These are phyloP conservation scores for Onychomys leucogaster DNA, from an alignment of 2,797 vertebrate genomes.

Conservation along the genomic window DNA sequence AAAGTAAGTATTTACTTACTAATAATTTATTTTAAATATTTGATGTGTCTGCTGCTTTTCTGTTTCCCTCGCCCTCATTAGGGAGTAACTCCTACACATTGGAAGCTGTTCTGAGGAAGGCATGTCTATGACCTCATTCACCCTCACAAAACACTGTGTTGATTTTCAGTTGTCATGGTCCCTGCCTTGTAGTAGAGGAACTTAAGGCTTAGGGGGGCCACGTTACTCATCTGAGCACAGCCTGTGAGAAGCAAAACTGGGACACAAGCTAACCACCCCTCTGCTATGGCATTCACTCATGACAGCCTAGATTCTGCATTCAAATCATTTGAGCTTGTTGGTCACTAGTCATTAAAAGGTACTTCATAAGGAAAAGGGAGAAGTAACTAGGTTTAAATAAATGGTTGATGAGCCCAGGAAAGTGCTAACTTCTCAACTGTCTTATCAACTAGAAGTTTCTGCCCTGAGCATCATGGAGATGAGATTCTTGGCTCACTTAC, in stretches of 20 bases:
- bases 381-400: background rate
- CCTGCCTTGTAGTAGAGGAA: background rate
- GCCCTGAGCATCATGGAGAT: background rate
- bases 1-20: background rate
- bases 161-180: background rate
- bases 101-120: background rate
- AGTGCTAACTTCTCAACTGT: background rate
- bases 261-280: background rate
- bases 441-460: background rate
- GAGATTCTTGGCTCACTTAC: background rate
- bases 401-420: background rate
- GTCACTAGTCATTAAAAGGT: background rate
- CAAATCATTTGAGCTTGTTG: background rate
- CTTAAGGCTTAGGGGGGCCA: constrained; percentile 5
- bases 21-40: background rate
- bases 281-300: background rate
- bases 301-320: background rate
- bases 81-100: background rate
- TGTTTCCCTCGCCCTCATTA: background rate
- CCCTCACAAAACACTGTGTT: background rate
- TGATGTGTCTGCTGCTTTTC: background rate
- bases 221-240: background rate
- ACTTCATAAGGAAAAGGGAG: background rate
- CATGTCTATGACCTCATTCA: background rate
- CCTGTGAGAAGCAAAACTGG: background rate